Base-by-base conservation (phyloP, 2,797 vertebrate genomes). In the Epinephelus malabaricus region DNA sequence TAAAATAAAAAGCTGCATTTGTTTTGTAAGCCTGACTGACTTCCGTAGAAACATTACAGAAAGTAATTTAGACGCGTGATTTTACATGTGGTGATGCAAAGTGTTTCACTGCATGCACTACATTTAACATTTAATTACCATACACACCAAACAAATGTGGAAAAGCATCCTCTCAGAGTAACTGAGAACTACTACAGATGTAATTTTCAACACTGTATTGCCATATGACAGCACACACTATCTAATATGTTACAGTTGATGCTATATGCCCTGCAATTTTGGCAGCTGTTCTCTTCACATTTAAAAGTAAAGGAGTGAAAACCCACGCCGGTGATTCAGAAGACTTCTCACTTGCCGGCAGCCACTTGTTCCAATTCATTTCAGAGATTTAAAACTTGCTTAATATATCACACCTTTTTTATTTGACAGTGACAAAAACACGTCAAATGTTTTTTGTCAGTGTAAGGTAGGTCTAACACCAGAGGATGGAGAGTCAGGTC, bases 71-170 rank as follows among this genome's bases (percentile, higher is more conserved):
- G 58, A 74, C 19, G 40, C 47, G 34, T 19, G 13, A 14, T 61
- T 66, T 72, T 58, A 13, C 38, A 54, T 50, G 59, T 23, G n/a
- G 43, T 19, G n/a, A 72, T 60, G 47, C 12, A 34, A 63, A 67
- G 58, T 60, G 40, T 77, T 69, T 63, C 53, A 14, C 46, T 1
- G 3, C 19, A 14, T 64, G 27, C 64, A 27, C 34, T 8, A 46
- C 25, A 47, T 53, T 65, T 54, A 60, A 40, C 23, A 25, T 18
- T 50, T 19, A 51, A 62, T 60, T 60, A 45, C 15, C 34, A 61
- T 18, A 54, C 15, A 45, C 15, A 10, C 2, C 46, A 64, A 30
- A 51, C 58, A 27, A 30, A 64, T 15, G 19, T 14, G 2, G 30
- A 8, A 30, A 56, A 64, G 18, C 38, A 6, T 46, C 10, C 9